Percentiles rank a stretch among this genome's conserved stretches.
phyloP scores from a whole-genome alignment of 2,797 vertebrate species.

The Chloroceryle amazona region DNA sequence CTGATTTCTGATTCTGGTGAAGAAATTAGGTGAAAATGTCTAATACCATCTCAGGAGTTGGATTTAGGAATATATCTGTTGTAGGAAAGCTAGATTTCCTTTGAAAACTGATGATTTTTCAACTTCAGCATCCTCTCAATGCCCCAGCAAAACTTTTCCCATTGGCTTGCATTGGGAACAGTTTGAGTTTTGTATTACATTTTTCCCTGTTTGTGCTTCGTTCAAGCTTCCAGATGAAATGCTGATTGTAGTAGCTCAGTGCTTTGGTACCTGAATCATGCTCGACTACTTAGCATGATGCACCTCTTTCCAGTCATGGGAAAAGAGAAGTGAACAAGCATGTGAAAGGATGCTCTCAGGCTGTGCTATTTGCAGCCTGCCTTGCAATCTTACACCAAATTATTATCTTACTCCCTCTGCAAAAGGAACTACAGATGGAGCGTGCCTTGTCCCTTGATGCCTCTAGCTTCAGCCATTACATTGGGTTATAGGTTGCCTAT shows the following conservation, averaged over 20 bases:
- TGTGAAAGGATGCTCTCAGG: neutral
- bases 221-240: neutral
- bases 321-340: neutral
- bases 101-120: neutral
- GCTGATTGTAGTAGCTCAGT: neutral
- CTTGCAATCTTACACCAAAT: neutral
- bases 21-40: neutral
- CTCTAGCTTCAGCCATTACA: neutral
- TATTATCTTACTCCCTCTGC: neutral
- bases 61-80: neutral
- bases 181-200: neutral
- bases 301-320: neutral
- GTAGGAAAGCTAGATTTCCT: neutral
- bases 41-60: neutral
- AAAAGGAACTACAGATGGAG: neutral
- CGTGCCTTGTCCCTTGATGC: neutral
- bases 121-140: neutral
- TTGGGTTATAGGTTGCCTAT: neutral
- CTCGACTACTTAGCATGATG: neutral
- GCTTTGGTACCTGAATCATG: neutral
- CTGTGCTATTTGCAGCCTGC: neutral
- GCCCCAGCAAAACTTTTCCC: fast-evolving
- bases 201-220: neutral
- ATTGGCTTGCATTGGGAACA: neutral
- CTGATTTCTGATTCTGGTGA: neutral